phyloP scores from a whole-genome alignment of 2,888 invertebrate species.

The Acrobasis consociella region DNA sequence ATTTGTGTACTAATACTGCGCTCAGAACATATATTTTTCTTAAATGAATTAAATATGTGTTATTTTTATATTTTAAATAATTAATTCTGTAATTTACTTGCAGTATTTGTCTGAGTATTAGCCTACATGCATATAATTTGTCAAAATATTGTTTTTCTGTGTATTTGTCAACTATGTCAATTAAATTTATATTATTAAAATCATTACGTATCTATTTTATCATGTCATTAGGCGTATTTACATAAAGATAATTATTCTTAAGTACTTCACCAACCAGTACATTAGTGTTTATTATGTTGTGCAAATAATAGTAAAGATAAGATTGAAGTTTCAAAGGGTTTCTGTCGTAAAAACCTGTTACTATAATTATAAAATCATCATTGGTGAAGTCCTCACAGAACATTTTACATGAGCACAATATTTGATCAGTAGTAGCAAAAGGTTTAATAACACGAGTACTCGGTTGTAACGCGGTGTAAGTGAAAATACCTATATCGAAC shows the following conservation, averaged over 20 bases:
- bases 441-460: too few relatives aligned
- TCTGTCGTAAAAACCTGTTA: background rate
- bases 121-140: background rate
- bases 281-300: slow-evolving; percentile 7
- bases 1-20: too few relatives aligned
- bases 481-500: too few relatives aligned
- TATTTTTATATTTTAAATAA: background rate
- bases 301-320: background rate
- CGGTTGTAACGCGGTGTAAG: too few relatives aligned
- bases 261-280: slow-evolving; percentile 1
- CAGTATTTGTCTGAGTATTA: slow-evolving; percentile 1
- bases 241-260: background rate
- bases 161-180: background rate
- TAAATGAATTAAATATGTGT: slow-evolving; percentile 1
- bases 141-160: background rate
- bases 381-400: background rate
- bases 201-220: too few relatives aligned
- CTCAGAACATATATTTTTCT: too few relatives aligned
- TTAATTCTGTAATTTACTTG: background rate
- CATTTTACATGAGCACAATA: background rate
- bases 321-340: slow-evolving; percentile 7
- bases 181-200: too few relatives aligned
- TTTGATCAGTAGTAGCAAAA: slow-evolving; percentile 6
- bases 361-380: slow-evolving; percentile 1
- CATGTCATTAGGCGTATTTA: too few relatives aligned